These are phyloP conservation scores for Sarcophilus harrisii DNA, from an alignment of 2,797 vertebrate species.

Conservation along the genomic window DNA sequence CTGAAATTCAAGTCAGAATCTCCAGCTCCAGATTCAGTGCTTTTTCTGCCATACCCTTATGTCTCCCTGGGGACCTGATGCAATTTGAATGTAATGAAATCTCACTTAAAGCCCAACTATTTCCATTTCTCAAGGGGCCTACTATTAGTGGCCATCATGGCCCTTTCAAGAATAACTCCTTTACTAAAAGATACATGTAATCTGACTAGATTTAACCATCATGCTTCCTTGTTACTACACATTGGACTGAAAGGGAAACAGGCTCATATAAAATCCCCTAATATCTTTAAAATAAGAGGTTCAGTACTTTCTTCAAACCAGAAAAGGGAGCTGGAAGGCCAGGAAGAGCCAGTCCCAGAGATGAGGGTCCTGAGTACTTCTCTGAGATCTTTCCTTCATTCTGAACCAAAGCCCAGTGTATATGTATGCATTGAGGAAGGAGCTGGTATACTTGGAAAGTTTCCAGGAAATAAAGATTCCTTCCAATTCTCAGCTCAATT, in stretches of 20 bases:
- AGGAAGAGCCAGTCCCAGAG: not conserved
- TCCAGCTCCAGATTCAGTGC: not conserved
- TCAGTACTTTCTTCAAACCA: not conserved
- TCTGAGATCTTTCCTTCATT: not conserved
- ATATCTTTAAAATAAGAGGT: not conserved
- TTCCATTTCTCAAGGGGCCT: not conserved
- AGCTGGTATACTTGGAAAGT: slow-evolving; percentile 34
- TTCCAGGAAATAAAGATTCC: slow-evolving; percentile 24
- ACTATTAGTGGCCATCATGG: not conserved
- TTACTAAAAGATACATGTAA: not conserved
- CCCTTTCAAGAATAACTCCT: not conserved
- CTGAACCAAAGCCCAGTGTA: not conserved
- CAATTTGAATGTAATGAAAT: not conserved
- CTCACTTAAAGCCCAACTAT: not conserved
- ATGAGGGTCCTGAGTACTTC: not conserved
- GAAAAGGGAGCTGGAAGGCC: not conserved
- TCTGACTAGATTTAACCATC: not conserved
- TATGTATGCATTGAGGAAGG: not conserved
- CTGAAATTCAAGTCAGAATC: not conserved
- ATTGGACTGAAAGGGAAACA: not conserved
- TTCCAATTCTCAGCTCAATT: slow-evolving; percentile 44
- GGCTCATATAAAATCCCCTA: not conserved
- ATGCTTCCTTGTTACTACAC: not conserved
- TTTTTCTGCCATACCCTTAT: not conserved
- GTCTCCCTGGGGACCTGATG: not conserved